Evolutionary conservation across 2,797 vertebrate species (phyloP).

Genomic region (Zalophus californianus): DNA sequence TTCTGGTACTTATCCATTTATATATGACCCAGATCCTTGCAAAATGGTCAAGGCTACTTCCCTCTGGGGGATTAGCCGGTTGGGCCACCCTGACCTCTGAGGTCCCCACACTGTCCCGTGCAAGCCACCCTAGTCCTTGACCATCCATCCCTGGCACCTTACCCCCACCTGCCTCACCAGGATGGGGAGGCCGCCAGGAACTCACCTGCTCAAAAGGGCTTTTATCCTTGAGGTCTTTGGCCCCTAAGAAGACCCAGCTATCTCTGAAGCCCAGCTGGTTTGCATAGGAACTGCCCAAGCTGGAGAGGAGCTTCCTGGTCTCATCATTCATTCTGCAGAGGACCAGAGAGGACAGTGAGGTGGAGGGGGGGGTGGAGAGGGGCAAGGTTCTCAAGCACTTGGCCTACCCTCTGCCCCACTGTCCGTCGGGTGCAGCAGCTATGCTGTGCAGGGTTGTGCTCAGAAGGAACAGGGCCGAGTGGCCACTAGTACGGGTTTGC

Average conservation of each 20-base stretch:
- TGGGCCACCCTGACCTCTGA: background rate
- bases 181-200: background rate
- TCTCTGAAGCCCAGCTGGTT: conserved; percentile 89
- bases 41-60: background rate
- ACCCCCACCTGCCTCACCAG: too few relatives aligned
- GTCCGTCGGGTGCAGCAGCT: fast-evolving
- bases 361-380: fast-evolving
- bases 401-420: too few relatives aligned
- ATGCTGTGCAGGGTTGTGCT: fast-evolving
- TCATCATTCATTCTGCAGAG: conserved; percentile 91
- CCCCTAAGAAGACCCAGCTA: conserved; percentile 94
- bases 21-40: background rate
- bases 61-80: background rate
- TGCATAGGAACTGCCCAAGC: conserved; percentile 91
- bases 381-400: fast-evolving
- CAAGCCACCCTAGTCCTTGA: fast-evolving
- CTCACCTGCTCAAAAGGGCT: conserved; percentile 93
- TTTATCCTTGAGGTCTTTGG: conserved; percentile 83
- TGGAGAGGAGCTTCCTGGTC: conserved; percentile 84
- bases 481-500: background rate
- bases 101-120: background rate
- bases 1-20: background rate
- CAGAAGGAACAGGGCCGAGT: fast-evolving
- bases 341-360: background rate
- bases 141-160: background rate